Evolutionary conservation across 2,888 invertebrate species (phyloP), one percentile per base, ranked within the genome.

Genomic region (Chymomyza fuscimana): DNA sequence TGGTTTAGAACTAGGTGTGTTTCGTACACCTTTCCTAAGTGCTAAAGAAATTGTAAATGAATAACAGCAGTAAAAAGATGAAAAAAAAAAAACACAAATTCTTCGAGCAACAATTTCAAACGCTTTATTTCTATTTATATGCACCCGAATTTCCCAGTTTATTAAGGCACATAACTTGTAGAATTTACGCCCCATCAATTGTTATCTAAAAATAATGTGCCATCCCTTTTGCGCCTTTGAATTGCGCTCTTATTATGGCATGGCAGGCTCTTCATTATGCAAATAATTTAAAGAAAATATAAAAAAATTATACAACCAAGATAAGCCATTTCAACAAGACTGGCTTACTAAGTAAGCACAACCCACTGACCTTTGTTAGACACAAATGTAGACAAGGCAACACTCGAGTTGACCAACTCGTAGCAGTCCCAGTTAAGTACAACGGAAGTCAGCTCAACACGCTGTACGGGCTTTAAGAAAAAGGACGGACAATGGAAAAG

Each of bases 401-500:
- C 32, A 32, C 32, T 32, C 32, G 32, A 32, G 32, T 32, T 32
- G 40, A 12, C 40, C 40, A 46, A 46, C 40, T 46, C 40, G 40
- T 0, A 12, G 0, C 40, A 46, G 12, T 0, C 40, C 40, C 10
- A 2, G 40, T 46, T n/a, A n/a, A 54, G 22, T 54, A 22, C 54
- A 54, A 22, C 54, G 22, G 22, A 19, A 54, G 54, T 54, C 54
- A 54, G 54, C 16, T 16, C 54, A 16, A 54, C 16, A 54, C 54
- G 54, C 9, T 19, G n/a, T 54, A 15, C 9, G 19, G 54, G 10
- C 54, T 54, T 46, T 46, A 46, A 46, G 40, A 46, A 46, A 46
- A 46, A 46, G 40, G 40, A 46, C 40, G 12, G 3, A 32, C 7
- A 32, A 32, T 9, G 40, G 5, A 59, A 76, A 79, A 69, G 73